Evolutionary conservation across 2,113 vertebrate species (phyloP).

Genomic region (Alligator mississippiensis): DNA sequence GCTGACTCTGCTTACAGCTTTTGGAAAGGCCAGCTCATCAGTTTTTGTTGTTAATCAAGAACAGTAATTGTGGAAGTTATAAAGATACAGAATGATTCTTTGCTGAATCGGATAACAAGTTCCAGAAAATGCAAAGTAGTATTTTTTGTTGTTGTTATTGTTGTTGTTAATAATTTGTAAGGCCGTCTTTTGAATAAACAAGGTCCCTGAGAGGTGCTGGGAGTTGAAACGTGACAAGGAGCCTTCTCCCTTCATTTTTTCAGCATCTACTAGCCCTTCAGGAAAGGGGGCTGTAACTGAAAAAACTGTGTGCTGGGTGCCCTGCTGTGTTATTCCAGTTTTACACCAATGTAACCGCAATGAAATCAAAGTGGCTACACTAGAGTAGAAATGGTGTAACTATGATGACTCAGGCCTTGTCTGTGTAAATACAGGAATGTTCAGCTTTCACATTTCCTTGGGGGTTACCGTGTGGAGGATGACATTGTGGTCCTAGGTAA

Average conservation of each 20-base stretch:
- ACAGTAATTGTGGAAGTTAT: conserved; percentile 78
- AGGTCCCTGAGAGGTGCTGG: not conserved
- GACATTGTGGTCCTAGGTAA: not conserved
- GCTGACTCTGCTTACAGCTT: conserved; percentile 72
- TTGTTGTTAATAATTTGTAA: conserved; percentile 49
- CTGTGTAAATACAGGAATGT: not conserved
- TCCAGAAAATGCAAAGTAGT: conserved; percentile 70
- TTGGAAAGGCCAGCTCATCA: conserved; percentile 82
- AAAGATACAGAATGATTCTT: conserved; percentile 72
- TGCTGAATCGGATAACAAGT: conserved; percentile 78
- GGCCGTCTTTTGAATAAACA: conserved; percentile 49
- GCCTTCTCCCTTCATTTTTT: not conserved
- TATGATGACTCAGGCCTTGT: not conserved
- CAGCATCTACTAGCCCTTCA: not conserved
- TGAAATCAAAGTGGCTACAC: not conserved
- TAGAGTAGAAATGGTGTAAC: not conserved
- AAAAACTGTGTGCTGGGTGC: fast-evolving
- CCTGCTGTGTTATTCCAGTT: fast-evolving
- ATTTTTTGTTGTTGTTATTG: not conserved
- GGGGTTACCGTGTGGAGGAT: not conserved
- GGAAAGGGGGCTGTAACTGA: not conserved
- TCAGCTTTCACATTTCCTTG: not conserved
- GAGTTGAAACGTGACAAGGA: not conserved
- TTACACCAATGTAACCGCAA: not conserved
- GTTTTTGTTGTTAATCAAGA: conserved; percentile 83